These are phyloP conservation scores for Rhincodon typus DNA, from an alignment of 2,797 vertebrate species.

Conservation along the genomic window DNA sequence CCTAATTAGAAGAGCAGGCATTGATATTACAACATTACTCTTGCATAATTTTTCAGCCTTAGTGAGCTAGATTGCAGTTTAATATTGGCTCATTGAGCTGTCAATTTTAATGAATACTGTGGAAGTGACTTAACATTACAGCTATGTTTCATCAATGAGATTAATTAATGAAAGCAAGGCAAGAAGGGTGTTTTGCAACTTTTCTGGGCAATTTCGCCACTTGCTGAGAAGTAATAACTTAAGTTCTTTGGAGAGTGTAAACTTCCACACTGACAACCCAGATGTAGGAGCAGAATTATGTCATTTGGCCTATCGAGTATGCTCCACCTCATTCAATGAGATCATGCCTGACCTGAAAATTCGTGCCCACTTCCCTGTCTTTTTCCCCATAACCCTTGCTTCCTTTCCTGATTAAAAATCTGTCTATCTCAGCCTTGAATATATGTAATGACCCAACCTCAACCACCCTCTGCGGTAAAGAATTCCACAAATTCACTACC, in stretches of 20 bases:
- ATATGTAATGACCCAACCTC: too few relatives aligned
- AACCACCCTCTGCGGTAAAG: too few relatives aligned
- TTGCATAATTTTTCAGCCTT: neutral
- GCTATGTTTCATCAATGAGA: neutral
- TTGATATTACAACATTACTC: neutral
- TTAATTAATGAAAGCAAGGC: neutral
- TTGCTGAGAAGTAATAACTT: neutral
- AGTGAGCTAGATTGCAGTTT: neutral
- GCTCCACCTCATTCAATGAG: too few relatives aligned
- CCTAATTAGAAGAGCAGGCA: neutral
- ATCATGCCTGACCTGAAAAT: too few relatives aligned
- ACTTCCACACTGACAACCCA: neutral
- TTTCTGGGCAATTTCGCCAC: neutral
- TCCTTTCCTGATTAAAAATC: too few relatives aligned
- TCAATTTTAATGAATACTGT: slow-evolving; percentile 3
- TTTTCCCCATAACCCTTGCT: too few relatives aligned
- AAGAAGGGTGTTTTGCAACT: neutral
- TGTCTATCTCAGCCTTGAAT: too few relatives aligned
- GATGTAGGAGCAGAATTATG: too few relatives aligned
- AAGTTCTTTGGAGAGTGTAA: neutral
- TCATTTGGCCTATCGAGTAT: too few relatives aligned
- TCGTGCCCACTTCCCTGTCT: too few relatives aligned
- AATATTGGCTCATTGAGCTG: slow-evolving; percentile 36
- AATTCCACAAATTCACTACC: too few relatives aligned
- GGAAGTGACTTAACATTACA: neutral